Conservation (phyloP, 2,113 vertebrate species). For the Vidua chalybeata region DNA sequence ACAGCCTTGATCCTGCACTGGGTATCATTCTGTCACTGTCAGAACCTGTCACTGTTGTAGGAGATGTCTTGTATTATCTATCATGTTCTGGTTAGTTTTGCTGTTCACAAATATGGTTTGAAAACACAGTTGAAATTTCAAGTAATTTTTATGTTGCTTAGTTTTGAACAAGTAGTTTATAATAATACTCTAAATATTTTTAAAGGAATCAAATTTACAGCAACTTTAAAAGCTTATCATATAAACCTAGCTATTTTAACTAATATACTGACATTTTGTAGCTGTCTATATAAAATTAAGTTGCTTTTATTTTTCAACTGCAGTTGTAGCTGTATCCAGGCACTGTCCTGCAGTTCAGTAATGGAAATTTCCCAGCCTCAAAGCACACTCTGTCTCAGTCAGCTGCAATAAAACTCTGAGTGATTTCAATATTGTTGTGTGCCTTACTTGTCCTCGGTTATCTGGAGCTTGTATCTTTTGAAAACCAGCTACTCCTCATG, state of each 20-base stretch:
- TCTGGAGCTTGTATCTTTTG: conserved; percentile 43
- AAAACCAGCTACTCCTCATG: conserved; percentile 34
- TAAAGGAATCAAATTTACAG: neutral
- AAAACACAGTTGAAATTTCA: neutral
- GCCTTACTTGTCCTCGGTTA: conserved; percentile 42
- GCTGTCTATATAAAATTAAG: neutral
- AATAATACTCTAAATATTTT: neutral
- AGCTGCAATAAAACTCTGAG: conserved; percentile 51
- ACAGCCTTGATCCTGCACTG: neutral
- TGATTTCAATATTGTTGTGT: conserved; percentile 53
- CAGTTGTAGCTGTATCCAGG: conserved; percentile 29
- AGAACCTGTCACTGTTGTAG: neutral
- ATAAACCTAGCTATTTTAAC: neutral
- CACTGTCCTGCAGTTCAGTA: conserved; percentile 42
- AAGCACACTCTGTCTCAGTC: conserved; percentile 50
- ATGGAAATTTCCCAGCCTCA: conserved; percentile 68
- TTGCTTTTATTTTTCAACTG: conserved; percentile 37
- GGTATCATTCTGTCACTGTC: neutral
- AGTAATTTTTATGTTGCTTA: neutral
- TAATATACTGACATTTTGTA: neutral
- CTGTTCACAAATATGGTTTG: neutral
- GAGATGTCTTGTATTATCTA: neutral
- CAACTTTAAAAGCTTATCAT: neutral
- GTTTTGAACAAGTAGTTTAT: neutral
- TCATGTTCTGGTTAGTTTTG: neutral